Evolutionary conservation across 2,888 invertebrate species (phyloP), one percentile per base, ranked within the genome.

Genomic region (Pyrocoelia pectoralis): DNA sequence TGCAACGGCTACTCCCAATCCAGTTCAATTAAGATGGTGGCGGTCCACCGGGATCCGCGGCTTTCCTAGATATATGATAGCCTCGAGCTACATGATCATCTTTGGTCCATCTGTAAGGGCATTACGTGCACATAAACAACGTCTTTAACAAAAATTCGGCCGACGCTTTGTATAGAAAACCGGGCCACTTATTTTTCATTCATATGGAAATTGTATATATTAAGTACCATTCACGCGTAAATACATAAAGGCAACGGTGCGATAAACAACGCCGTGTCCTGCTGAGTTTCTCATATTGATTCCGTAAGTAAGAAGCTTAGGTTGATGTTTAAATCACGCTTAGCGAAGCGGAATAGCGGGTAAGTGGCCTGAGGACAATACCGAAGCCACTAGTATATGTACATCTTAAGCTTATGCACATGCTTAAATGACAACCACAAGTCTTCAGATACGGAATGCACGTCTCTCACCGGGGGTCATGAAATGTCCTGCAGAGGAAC

Each of bases 21-120:
- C 78, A 77, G 79, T 81, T 80, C 81, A 81, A 81, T 81, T 81
- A 80, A 80, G 80, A 78, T 78, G 76, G 76, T 77, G 75, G 75
- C 73, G 71, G 75, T 76, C 79, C 76, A 69, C 68, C 65, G 78
- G 79, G 78, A 77, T 68, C 69, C 70, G 60, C 68, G 68, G 70
- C 69, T 70, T 68, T 56, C 69, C 59, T 68, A 71, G 71, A 74
- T 73, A 72, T 74, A 73, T 70, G 74, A 72, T 70, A 71, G 68
- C 66, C 67, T 43, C 67, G 66, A 56, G 69, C 68, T 70, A 65
- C 70, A 67, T 68, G 70, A 71, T 70, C 71, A 70, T 72, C 70
- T 71, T 60, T 61, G 70, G 69, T 65, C 63, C 64, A 66, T 68
- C 70, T 68, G 67, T 68, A 56, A 49, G 18, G 65, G 62, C 61